These are phyloP conservation scores for Hydra vulgaris DNA, from an alignment of 30 jellyfish, hydroid and myxozoan species.

Conservation along the genomic window DNA sequence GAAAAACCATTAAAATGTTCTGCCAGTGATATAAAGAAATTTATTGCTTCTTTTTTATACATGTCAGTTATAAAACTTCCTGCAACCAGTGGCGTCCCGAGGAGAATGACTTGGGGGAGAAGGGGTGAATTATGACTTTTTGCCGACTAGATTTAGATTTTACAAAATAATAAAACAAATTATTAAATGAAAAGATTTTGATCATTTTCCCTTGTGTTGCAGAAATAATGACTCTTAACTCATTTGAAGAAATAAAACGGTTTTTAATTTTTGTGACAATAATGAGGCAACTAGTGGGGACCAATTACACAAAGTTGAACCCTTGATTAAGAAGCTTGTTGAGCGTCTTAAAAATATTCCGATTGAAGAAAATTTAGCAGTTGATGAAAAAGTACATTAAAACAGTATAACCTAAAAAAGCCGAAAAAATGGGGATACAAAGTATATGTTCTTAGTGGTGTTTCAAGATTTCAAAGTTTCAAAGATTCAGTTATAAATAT, in stretches of 20 bases:
- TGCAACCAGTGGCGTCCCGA: conserved; percentile 11
- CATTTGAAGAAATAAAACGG: conserved; percentile 22
- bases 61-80: conserved; percentile 21
- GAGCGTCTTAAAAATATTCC: conserved; percentile 29
- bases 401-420: conserved; percentile 28
- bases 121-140: too few species aligned
- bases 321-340: conserved; percentile 24
- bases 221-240: conserved; percentile 21
- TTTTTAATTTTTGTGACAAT: conserved; percentile 25
- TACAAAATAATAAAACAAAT: too few species aligned
- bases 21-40: conserved; percentile 21
- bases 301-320: not conserved
- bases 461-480: too few species aligned
- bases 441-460: conserved; percentile 43
- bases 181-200: conserved; percentile 22
- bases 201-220: conserved; percentile 5
- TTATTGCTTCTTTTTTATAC: conserved; percentile 15
- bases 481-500: conserved; percentile 13
- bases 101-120: too few species aligned
- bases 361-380: conserved; percentile 16
- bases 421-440: conserved; percentile 36
- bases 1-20: conserved; percentile 4
- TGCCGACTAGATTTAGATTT: too few species aligned
- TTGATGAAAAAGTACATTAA: conserved; percentile 30
- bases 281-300: not conserved